These are phyloP conservation scores for Pogona vitticeps DNA, from an alignment of 2,113 vertebrate genomes.

Conservation along the genomic window DNA sequence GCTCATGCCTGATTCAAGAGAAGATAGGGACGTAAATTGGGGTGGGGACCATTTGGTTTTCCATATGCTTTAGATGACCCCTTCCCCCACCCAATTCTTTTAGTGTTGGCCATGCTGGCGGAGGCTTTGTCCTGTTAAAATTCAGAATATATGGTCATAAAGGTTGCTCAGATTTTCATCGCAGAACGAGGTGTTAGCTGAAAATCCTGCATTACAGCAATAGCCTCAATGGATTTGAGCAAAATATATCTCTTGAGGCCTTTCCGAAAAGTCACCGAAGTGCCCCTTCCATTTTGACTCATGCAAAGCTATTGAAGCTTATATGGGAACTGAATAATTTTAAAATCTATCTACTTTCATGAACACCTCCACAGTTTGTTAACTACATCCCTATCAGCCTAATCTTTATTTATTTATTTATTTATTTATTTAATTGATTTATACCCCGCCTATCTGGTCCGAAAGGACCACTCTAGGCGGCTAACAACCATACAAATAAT, in stretches of 20 bases:
- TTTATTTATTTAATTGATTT: too few relatives aligned
- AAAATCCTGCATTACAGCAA: not conserved
- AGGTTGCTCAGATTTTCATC: not conserved
- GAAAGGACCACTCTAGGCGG: too few relatives aligned
- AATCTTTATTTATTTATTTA: too few relatives aligned
- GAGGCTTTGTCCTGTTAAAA: too few relatives aligned
- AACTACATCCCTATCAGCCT: constrained; percentile 32
- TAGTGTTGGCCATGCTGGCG: too few relatives aligned
- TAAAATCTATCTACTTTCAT: not conserved
- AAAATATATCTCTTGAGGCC: not conserved
- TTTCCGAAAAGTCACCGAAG: constrained; percentile 19
- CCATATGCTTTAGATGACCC: too few relatives aligned
- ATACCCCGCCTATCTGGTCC: too few relatives aligned
- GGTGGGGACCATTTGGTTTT: too few relatives aligned
- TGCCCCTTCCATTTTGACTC: not conserved
- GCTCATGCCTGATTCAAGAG: not conserved
- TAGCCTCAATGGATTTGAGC: not conserved
- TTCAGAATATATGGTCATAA: not conserved
- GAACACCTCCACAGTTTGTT: constrained; percentile 13
- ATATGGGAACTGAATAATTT: constrained; percentile 25
- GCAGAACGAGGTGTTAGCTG: not conserved
- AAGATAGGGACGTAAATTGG: not conserved
- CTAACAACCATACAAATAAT: too few relatives aligned
- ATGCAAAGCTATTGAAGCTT: constrained; percentile 11
- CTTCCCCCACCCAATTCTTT: too few relatives aligned